Conservation (phyloP, 2,888 invertebrate genomes). For the Pogonocherus hispidulus region DNA sequence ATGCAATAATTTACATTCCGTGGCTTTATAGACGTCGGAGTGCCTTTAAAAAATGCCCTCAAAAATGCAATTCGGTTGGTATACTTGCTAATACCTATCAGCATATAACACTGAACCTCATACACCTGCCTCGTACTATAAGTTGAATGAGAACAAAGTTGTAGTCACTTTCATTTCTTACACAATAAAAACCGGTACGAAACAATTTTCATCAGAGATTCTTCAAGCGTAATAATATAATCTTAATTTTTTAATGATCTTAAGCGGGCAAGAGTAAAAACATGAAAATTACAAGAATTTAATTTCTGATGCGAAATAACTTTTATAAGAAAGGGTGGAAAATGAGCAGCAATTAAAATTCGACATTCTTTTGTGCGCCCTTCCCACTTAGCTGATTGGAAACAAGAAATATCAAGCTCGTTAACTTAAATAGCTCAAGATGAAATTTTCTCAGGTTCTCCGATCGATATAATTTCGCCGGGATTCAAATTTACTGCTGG, state of each 20-base stretch:
- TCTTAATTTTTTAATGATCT: constrained; percentile 31
- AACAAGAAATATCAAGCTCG: constrained; percentile 58
- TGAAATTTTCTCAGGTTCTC: constrained; percentile 51
- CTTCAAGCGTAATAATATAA: constrained; percentile 31
- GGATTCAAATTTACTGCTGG: constrained; percentile 46
- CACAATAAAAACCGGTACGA: background rate
- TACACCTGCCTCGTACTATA: too few species aligned
- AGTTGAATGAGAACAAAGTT: background rate
- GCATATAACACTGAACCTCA: too few species aligned
- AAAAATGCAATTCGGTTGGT: too few species aligned
- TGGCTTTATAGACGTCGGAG: too few species aligned
- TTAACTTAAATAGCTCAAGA: constrained; percentile 49
- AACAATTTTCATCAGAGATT: constrained; percentile 20
- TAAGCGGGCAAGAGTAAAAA: constrained; percentile 26
- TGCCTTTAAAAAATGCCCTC: too few species aligned
- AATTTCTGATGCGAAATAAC: constrained; percentile 40
- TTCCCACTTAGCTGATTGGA: constrained; percentile 56
- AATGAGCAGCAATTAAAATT: constrained; percentile 45
- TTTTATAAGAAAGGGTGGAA: constrained; percentile 36
- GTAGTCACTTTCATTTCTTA: background rate
- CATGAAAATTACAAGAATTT: constrained; percentile 38
- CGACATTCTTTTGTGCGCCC: constrained; percentile 41
- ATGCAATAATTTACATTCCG: too few species aligned
- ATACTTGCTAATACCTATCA: too few species aligned
- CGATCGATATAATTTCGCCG: constrained; percentile 47